Evolutionary conservation across 2,888 invertebrate species (phyloP).

Genomic region (Scaptomyza flava): DNA sequence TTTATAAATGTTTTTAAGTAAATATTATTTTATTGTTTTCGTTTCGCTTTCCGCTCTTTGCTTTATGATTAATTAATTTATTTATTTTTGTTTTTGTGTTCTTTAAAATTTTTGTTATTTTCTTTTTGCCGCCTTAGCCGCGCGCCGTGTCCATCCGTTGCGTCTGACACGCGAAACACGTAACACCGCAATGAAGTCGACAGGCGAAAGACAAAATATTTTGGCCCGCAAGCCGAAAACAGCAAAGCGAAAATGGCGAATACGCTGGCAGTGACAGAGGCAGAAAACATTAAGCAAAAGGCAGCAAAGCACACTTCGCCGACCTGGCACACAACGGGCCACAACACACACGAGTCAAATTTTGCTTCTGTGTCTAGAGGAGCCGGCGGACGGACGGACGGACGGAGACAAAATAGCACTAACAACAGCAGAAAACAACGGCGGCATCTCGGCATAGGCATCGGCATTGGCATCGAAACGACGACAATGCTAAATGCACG

Average conservation of each 20-base stretch:
- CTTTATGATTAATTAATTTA: not conserved
- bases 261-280: slow-evolving; percentile 37
- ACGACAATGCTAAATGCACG: slow-evolving; percentile 65
- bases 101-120: slow-evolving; percentile 9
- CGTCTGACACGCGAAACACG: slow-evolving; percentile 84
- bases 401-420: not conserved
- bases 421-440: slow-evolving; percentile 7
- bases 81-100: slow-evolving; percentile 9
- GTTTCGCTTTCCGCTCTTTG: slow-evolving; percentile 19
- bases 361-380: not conserved
- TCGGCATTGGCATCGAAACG: slow-evolving; percentile 50
- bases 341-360: slow-evolving; percentile 36
- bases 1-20: slow-evolving; percentile 36
- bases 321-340: slow-evolving; percentile 44
- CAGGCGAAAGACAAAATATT: slow-evolving; percentile 70
- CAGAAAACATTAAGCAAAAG: slow-evolving; percentile 37
- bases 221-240: slow-evolving; percentile 77
- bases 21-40: slow-evolving; percentile 42
- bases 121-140: slow-evolving; percentile 56
- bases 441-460: slow-evolving; percentile 45
- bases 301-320: slow-evolving; percentile 48
- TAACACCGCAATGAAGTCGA: slow-evolving; percentile 84
- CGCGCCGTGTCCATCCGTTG: slow-evolving; percentile 62
- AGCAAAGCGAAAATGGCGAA: slow-evolving; percentile 69
- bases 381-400: slow-evolving; percentile 9